Percentiles rank a stretch among this genome's conserved stretches.
phyloP scores from a whole-genome alignment of 2,797 vertebrate genomes.

The Rallus crepitans region DNA sequence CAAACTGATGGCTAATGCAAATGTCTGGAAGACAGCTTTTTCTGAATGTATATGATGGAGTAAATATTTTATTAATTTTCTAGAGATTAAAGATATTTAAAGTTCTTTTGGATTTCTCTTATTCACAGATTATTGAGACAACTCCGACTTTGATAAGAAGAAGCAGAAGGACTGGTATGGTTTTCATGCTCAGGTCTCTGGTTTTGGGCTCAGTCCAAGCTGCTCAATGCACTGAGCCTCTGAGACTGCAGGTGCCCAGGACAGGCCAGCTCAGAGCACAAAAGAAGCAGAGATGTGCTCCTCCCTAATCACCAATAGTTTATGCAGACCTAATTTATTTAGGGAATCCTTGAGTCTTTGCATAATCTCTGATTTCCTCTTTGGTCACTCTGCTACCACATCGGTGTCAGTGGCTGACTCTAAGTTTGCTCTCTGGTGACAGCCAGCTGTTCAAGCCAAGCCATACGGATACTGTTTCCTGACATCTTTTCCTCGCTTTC shows the following conservation, averaged over 20 bases:
- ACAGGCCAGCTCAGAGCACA: background rate
- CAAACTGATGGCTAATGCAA: background rate
- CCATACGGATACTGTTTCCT: background rate
- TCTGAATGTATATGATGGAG: background rate
- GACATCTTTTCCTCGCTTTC: background rate
- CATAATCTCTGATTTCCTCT: background rate
- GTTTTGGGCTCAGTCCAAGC: background rate
- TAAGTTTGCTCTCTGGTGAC: background rate
- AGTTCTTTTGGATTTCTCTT: background rate
- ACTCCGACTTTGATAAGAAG: background rate
- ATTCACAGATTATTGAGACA: background rate
- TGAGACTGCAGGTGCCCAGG: background rate
- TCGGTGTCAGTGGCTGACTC: background rate
- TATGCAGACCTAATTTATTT: background rate
- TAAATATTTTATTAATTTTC: background rate
- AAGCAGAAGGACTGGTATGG: background rate
- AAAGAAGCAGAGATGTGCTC: background rate
- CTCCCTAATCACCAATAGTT: background rate
- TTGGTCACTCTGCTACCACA: background rate
- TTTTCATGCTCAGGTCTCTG: background rate
- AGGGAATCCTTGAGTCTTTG: background rate
- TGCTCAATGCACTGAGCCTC: background rate
- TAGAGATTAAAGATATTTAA: background rate
- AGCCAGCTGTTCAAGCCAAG: background rate
- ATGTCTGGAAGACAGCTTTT: background rate